Base-by-base conservation (phyloP, 2,113 vertebrate species). In the Heteronetta atricapilla region DNA sequence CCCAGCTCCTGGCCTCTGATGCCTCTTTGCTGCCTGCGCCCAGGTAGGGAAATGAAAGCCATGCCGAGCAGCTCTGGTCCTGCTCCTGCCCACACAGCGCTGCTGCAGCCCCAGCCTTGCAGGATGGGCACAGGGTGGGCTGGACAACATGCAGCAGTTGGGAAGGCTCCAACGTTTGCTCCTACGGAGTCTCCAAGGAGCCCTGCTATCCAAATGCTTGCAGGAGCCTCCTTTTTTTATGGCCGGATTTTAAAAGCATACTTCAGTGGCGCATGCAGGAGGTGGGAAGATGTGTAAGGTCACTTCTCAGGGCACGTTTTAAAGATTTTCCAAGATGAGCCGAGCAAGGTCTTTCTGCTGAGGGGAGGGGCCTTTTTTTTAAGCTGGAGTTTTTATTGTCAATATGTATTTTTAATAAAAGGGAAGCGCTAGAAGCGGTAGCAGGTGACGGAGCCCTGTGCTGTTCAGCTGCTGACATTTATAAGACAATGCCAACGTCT, bases 401-500 rank as follows among this genome's bases (percentile, higher is more conserved):
- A 82, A 69, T 87, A 88, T 88, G 72, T 82, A 59, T 94, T 96
- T 97, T 95, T 96, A 96, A 94, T 88, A 89, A 84, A 96, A 93
- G 52, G 55, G 46, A 94, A 96, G 88, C 5, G 3, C 86, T 82
- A 93, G 88, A 89, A 93, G 84, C 0, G 0, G 82, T 86, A 73
- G 73, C 84, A 90, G 82, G 76, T 87, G 83, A 95, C 6, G 3
- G 59, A 94, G 68, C 87, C 72, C n/a, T 7, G 60, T 95, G 70
- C 79, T 88, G 34, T 38, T 89, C 85, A 66, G 67, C 60, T 84
- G 86, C 89, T 96, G 93, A 92, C 83, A 93, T 97, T 96, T 95
- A 94, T 87, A 72, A 90, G 82, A 85, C 63, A 94, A 83, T 89
- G 78, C 86, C 63, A 89, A 21, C n/a, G 13, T 96, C 90, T 95